Evolutionary conservation across 2,113 vertebrate genomes (phyloP), one percentile per base, ranked within the genome.

Genomic region (Lamprotornis superbus): DNA sequence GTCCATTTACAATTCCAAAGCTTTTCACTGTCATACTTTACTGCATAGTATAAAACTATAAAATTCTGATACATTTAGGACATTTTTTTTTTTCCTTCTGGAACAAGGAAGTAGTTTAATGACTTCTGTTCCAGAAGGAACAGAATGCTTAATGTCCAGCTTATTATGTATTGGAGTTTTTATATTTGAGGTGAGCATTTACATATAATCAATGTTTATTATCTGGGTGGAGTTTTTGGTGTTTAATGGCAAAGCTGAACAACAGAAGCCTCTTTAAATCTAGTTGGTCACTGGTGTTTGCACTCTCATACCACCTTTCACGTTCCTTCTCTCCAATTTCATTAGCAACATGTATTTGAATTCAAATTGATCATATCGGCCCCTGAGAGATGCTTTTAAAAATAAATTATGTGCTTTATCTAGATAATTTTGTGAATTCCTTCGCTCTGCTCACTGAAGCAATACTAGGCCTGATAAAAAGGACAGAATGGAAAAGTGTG

Each of bases 201-300:
- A 22, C 8, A 39, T 21, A 30, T 35, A 84, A 65, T 39, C 23
- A n/a, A 16, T 59, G 7, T 56, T 71, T 79, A n/a, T 64, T 68
- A 5, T 56, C 44, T 83, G 19, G 0, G 6, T 64, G 12, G 12
- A 71, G 4, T 44, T 33, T 74, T 31, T 76, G 10, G 3, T 55
- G 16, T 88, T 64, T 75, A 67, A 37, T 69, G 22, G 7, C 56
- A 49, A 79, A 68, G 18, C 10, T 59, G 12, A 78, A 28, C 33
- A 71, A 40, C 18, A 67, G 18, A 82, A 76, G 11, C 12, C 67
- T 65, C 56, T 81, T 73, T 76, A 92, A 88, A 79, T 50, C 27
- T 12, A 39, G 23, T 20, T 2, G 11, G 3, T 46, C 1, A 0
- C 8, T 44, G 14, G 2, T 2, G 4, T 80, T 90, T 83, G 10